These are phyloP conservation scores for Achatina immaculata DNA, from an alignment of 1,140 invertebrate genomes.

Conservation along the genomic window DNA sequence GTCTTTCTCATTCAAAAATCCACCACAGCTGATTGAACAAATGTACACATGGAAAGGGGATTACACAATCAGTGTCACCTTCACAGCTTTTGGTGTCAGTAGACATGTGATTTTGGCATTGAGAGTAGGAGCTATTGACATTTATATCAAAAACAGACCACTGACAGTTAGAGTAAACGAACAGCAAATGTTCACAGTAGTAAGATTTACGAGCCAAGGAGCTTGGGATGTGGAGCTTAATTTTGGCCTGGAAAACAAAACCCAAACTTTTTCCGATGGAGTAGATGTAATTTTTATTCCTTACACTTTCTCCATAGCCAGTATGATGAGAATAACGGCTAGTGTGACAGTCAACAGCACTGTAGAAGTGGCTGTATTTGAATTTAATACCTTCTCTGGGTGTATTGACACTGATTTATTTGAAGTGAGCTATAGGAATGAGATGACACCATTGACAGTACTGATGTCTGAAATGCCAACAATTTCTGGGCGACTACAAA, in stretches of 20 bases:
- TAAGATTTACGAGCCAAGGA: background rate
- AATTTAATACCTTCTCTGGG: background rate
- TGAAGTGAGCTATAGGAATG: constrained; percentile 1
- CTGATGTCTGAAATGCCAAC: background rate
- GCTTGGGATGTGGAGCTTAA: background rate
- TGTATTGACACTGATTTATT: background rate
- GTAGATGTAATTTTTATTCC: background rate
- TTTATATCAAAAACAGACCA: background rate
- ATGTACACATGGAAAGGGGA: background rate
- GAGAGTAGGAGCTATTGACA: background rate
- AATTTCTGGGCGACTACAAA: background rate
- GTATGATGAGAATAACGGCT: background rate
- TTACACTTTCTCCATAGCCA: background rate
- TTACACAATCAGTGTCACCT: background rate
- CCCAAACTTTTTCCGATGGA: background rate
- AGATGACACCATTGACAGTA: background rate
- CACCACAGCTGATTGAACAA: background rate
- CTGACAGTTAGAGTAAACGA: background rate
- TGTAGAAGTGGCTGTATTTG: background rate
- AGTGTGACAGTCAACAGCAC: background rate
- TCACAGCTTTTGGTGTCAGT: background rate
- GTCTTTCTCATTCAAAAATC: background rate
- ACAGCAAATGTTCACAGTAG: background rate
- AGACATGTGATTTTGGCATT: background rate
- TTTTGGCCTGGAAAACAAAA: background rate